Evolutionary conservation across 2,888 invertebrate genomes (phyloP).

Genomic region (Sarcophaga subvicina): DNA sequence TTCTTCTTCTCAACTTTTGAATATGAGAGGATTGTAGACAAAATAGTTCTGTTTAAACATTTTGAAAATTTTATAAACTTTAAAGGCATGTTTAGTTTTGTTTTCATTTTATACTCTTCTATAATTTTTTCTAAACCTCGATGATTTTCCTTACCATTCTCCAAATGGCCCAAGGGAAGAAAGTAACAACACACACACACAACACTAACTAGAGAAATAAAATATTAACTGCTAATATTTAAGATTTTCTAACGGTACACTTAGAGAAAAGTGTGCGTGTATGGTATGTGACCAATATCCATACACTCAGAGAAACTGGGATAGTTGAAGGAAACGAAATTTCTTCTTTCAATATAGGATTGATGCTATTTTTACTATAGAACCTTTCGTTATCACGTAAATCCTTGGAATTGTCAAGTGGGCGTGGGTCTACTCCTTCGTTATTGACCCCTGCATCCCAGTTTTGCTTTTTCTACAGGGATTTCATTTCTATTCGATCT

Average conservation of each 20-base stretch:
- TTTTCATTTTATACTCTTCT: not conserved
- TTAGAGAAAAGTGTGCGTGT: not conserved
- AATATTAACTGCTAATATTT: conserved; percentile 63
- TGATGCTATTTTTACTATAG: no score
- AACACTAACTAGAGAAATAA: conserved; percentile 26
- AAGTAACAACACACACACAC: conserved; percentile 5
- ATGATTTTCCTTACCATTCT: not conserved
- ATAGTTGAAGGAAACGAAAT: no score
- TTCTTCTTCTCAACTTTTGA: no score
- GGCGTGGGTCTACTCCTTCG: no score
- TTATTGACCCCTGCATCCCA: no score
- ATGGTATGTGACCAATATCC: not conserved
- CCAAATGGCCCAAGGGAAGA: conserved; percentile 25
- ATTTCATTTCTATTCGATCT: no score
- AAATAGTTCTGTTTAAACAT: conserved; percentile 56
- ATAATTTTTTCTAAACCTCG: not conserved
- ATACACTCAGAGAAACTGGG: not conserved
- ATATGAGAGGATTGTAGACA: not conserved
- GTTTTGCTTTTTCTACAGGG: no score
- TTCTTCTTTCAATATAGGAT: no score
- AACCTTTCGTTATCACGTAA: no score
- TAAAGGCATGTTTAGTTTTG: conserved; percentile 17
- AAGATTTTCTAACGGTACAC: conserved; percentile 47
- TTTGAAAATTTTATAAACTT: conserved; percentile 45
- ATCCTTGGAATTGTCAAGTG: no score